A percentile compares a stretch with the other conserved stretches of the same genome.
Conservation (phyloP, 1,140 invertebrate genomes). For the Pachyrhynchus sulphureomaculatus region DNA sequence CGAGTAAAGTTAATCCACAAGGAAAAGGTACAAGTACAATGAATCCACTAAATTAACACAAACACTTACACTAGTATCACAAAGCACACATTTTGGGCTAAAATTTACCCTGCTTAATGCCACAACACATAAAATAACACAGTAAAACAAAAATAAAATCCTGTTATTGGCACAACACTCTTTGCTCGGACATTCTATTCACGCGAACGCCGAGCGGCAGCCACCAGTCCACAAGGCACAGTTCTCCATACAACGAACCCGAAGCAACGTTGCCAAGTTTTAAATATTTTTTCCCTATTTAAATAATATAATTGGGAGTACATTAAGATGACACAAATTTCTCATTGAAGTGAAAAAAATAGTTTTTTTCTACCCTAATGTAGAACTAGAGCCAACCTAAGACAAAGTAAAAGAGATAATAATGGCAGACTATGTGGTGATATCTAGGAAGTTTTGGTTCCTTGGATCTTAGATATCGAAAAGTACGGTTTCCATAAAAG, state of each 20-base stretch:
- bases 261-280: constrained; percentile 13
- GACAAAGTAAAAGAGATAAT: too few relatives aligned
- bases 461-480: too few relatives aligned
- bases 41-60: constrained; percentile 16
- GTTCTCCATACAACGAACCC: constrained; percentile 30
- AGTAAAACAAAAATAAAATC: constrained; percentile 24
- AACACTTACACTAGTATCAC: constrained; percentile 29
- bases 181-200: constrained; percentile 29
- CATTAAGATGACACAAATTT: too few relatives aligned
- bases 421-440: too few relatives aligned
- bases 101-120: not conserved
- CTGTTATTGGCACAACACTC: constrained; percentile 24
- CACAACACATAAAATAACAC: constrained; percentile 26
- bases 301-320: too few relatives aligned
- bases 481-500: too few relatives aligned
- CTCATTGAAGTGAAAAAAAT: too few relatives aligned
- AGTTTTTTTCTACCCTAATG: too few relatives aligned
- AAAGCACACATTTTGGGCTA: constrained; percentile 23
- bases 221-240: constrained; percentile 24
- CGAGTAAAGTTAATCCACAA: constrained; percentile 13
- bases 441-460: too few relatives aligned
- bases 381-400: too few relatives aligned
- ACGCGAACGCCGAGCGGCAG: constrained; percentile 20
- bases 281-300: too few relatives aligned
- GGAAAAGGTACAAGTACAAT: not conserved